Conservation (phyloP, 2,888 invertebrate species). For the Griposia aprilina region DNA sequence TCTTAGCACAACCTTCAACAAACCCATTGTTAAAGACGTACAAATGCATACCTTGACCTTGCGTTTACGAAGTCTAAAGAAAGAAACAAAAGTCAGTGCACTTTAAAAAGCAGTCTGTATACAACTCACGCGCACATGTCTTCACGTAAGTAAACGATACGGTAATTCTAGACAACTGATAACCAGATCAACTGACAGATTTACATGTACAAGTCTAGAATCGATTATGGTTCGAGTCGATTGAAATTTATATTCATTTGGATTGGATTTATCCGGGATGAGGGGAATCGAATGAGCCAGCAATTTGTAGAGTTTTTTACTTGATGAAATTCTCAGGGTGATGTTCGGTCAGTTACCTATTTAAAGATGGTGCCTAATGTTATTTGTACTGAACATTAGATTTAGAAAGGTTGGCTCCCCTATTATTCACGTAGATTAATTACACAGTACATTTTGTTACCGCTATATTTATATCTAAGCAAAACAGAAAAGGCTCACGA, state of each 20-base stretch:
- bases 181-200: conserved; percentile 55
- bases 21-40: not conserved
- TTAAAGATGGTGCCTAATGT: not conserved
- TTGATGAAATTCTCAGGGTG: too few species aligned
- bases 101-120: conserved; percentile 46
- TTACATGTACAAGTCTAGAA: conserved; percentile 55
- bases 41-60: conserved; percentile 53
- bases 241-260: conserved; percentile 22
- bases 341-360: not conserved
- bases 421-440: not conserved
- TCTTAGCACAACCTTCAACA: conserved; percentile 1
- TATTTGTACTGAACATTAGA: not conserved
- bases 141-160: conserved; percentile 55
- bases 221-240: conserved; percentile 42
- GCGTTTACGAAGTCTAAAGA: conserved; percentile 20
- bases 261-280: conserved; percentile 4
- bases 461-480: not conserved
- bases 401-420: not conserved
- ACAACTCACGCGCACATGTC: conserved; percentile 55
- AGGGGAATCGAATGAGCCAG: conserved; percentile 1
- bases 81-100: conserved; percentile 60
- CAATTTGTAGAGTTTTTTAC: not conserved
- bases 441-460: not conserved
- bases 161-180: conserved; percentile 57
- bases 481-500: not conserved